These are phyloP conservation scores for Penaeus vannamei DNA, from an alignment of 1,140 invertebrate species.

Conservation along the genomic window DNA sequence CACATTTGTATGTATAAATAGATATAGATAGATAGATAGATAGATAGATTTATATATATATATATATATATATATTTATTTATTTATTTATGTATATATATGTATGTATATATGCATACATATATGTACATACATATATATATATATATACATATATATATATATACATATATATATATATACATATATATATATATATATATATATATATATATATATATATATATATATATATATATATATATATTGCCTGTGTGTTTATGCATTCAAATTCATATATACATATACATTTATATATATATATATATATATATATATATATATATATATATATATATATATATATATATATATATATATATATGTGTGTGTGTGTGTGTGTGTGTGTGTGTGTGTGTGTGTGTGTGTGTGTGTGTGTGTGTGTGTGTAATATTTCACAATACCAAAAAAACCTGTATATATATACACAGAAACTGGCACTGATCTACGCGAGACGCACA, in stretches of 20 bases:
- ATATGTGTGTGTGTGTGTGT: constrained; percentile 34
- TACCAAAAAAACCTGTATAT: neutral
- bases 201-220: neutral
- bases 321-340: constrained; percentile 23
- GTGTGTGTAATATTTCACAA: neutral
- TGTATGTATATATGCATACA: constrained; percentile 8
- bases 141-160: constrained; percentile 40
- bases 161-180: constrained; percentile 7
- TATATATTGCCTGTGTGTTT: neutral
- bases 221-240: neutral
- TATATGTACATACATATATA: constrained; percentile 36
- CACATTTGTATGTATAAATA: neutral
- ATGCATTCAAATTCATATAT: neutral
- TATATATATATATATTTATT: constrained; percentile 25
- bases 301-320: neutral
- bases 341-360: neutral
- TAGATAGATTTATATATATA: neutral
- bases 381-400: constrained; percentile 40
- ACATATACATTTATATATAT: neutral
- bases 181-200: neutral
- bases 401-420: constrained; percentile 42
- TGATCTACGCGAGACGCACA: neutral
- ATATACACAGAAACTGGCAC: constrained; percentile 4
- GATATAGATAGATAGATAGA: neutral
- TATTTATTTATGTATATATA: constrained; percentile 40